These are phyloP conservation scores for Rhabdornis inornatus DNA, from an alignment of 2,113 vertebrate genomes.

Conservation along the genomic window DNA sequence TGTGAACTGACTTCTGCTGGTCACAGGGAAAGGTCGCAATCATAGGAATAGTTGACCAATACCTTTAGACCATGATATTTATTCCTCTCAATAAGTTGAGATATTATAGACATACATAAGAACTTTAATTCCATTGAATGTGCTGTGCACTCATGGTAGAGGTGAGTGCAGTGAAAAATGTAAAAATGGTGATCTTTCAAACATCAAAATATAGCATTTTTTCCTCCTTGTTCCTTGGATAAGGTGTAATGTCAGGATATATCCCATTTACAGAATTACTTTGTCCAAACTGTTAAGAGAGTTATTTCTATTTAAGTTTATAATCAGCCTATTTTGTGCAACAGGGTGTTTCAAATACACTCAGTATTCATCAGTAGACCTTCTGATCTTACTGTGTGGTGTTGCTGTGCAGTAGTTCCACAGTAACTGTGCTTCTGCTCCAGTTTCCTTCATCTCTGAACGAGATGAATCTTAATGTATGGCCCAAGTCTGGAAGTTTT, in stretches of 20 bases:
- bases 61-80: neutral
- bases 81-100: neutral
- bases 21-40: neutral
- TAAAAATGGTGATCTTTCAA: neutral
- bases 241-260: neutral
- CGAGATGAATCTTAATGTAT: neutral
- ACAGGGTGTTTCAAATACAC: neutral
- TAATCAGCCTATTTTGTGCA: neutral
- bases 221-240: neutral
- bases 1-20: neutral
- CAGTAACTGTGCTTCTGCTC: neutral
- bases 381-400: neutral
- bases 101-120: neutral
- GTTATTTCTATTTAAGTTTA: neutral
- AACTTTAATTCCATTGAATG: neutral
- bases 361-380: neutral
- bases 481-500: neutral
- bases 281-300: neutral
- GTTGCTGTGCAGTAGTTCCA: neutral
- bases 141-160: neutral
- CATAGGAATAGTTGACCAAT: neutral
- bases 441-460: neutral
- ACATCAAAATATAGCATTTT: neutral
- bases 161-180: neutral
- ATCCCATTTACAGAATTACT: neutral